Percentiles rank a stretch among this genome's conserved stretches.
Conservation (phyloP, 2,888 invertebrate genomes). For the Apomyelois bistriatella region DNA sequence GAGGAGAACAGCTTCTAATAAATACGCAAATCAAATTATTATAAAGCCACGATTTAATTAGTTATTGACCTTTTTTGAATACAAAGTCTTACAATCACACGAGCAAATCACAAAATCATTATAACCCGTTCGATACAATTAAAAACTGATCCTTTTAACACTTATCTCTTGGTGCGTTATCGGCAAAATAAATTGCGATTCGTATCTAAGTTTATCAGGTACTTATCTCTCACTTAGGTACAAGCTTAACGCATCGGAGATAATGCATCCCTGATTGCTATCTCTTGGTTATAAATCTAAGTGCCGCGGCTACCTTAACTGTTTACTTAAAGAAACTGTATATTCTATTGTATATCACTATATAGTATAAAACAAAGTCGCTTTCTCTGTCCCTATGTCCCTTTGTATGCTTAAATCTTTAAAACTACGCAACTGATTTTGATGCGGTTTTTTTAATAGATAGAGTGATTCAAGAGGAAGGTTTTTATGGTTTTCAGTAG, state of each 20-base stretch:
- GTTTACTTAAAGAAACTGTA: constrained; percentile 1
- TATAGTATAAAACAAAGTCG: no score
- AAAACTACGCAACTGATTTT: no score
- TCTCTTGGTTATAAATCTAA: not conserved
- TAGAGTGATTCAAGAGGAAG: no score
- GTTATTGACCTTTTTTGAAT: not conserved
- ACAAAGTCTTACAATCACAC: not conserved
- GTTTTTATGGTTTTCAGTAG: not conserved
- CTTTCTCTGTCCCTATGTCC: no score
- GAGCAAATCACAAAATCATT: not conserved
- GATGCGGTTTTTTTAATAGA: no score
- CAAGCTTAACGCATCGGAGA: constrained; percentile 13
- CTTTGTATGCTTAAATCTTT: no score
- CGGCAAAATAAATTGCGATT: constrained; percentile 9
- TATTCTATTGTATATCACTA: not conserved
- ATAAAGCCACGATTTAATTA: not conserved
- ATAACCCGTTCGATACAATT: not conserved
- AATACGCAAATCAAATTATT: not conserved
- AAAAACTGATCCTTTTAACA: constrained; percentile 6
- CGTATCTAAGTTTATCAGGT: not conserved
- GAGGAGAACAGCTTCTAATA: no score
- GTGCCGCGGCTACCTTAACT: not conserved
- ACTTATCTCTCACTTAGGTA: constrained; percentile 5
- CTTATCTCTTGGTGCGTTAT: constrained; percentile 11
- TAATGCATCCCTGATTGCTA: constrained; percentile 11